A percentile compares a stretch with the other conserved stretches of the same genome.
These are phyloP conservation scores for Laticauda colubrina DNA, from an alignment of 2,113 vertebrate genomes.

Conservation along the genomic window DNA sequence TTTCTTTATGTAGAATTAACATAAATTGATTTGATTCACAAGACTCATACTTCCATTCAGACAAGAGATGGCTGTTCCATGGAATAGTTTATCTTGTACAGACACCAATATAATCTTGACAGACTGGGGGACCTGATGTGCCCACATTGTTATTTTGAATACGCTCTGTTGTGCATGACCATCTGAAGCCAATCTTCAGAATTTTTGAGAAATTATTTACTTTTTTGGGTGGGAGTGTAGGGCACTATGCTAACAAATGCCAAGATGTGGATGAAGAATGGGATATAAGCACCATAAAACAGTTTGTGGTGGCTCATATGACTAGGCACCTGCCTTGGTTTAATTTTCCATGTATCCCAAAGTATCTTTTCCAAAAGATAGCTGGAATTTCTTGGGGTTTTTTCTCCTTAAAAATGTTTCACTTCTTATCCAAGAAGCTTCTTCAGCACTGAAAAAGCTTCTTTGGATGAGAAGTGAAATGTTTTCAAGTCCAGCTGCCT, in stretches of 20 bases:
- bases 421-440: no score
- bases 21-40: background rate
- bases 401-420: no score
- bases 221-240: background rate
- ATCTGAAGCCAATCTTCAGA: background rate
- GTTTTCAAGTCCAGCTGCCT: background rate
- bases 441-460: no score
- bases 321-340: background rate
- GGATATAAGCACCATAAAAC: background rate
- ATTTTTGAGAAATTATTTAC: background rate
- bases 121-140: background rate
- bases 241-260: background rate
- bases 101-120: background rate
- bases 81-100: background rate
- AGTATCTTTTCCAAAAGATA: background rate
- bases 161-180: background rate
- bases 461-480: no score
- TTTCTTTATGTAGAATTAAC: background rate
- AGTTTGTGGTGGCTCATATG: background rate
- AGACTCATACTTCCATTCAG: background rate
- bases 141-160: background rate
- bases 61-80: background rate
- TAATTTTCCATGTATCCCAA: background rate
- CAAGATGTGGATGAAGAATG: background rate
- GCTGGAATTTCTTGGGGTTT: background rate